Evolutionary conservation across 2,888 invertebrate species (phyloP), one percentile per base, ranked within the genome.

Genomic region (Callosobruchus maculatus): DNA sequence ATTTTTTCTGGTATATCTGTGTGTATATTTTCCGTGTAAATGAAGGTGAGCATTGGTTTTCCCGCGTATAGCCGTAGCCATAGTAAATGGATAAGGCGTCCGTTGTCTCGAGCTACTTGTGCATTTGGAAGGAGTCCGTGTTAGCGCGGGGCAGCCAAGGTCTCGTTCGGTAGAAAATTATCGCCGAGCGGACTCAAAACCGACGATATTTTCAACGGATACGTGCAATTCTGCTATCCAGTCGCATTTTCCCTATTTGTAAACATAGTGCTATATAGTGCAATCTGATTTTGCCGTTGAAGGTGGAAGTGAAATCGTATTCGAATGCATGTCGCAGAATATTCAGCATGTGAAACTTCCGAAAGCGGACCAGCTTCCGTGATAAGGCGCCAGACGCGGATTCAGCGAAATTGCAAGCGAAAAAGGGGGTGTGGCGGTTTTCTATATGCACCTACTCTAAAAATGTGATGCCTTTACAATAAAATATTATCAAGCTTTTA

Each of bases 11-110:
- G 72, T 85, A 86, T 87, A 85, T 86, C 87, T 88, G 84, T 85
- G 82, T 82, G 85, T 84, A 84, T 86, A 85, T 86, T 87, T 88
- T 86, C 82, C 85, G 85, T 86, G 84, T 86, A 87, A 86, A 87
- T 85, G 85, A 82, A 83, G 84, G 84, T 84, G 85, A 81, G 82
- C 79, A 77, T 76, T 82, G 78, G 86, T 87, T 88, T 88, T 86
- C 87, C 88, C 88, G 89, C 88, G 87, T 88, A 88, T 84, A 83
- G 49, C 49, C 18, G 49, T 84, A 84, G 82, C 84, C 82, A 82
- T 81, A 81, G 81, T 80, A 83, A 83, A 80, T 82, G 82, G 82
- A 82, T 82, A 72, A 82, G 81, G 83, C 84, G 84, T 84, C 84
- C 84, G 85, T 85, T 84, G 84, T 84, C 83, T 83, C 71, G 49